These are phyloP conservation scores for Psylliodes chrysocephalus DNA, from an alignment of 2,888 invertebrate species.

Conservation along the genomic window DNA sequence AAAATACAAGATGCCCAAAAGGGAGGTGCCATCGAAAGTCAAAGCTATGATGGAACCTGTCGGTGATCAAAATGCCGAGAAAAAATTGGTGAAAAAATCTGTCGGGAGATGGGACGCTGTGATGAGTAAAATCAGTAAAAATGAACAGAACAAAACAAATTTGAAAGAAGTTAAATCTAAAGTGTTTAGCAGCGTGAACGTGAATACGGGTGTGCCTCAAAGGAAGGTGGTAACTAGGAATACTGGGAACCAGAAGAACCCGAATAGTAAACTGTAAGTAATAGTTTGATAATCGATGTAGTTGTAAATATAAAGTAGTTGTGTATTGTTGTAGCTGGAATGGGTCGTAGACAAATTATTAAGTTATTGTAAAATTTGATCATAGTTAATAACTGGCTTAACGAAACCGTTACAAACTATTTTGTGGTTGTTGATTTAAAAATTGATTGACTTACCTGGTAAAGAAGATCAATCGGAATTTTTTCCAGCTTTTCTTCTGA, in stretches of 20 bases:
- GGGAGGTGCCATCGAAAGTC: slow-evolving; percentile 80
- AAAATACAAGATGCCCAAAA: slow-evolving; percentile 82
- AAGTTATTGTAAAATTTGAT: no score
- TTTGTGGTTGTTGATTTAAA: no score
- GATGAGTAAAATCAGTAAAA: slow-evolving; percentile 82
- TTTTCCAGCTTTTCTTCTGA: no score
- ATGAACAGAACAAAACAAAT: slow-evolving; percentile 77
- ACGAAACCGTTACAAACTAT: no score
- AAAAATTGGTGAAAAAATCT: slow-evolving; percentile 66
- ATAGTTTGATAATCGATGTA: no score
- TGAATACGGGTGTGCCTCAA: slow-evolving; percentile 30
- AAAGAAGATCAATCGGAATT: no score
- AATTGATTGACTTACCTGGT: no score
- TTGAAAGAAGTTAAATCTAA: slow-evolving; percentile 90
- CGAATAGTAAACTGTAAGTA: slow-evolving; percentile 58
- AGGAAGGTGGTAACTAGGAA: slow-evolving; percentile 42
- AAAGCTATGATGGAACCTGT: slow-evolving; percentile 75
- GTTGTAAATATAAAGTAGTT: no score
- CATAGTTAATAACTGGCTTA: no score
- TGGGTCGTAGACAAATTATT: no score
- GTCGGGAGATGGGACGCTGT: slow-evolving; percentile 85
- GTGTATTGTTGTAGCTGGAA: no score
- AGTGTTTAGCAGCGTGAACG: slow-evolving; percentile 60
- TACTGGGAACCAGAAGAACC: slow-evolving; percentile 48
- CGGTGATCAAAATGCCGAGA: slow-evolving; percentile 63